phyloP scores from a whole-genome alignment of 1,140 invertebrate genomes.

The Drosophila ogumai region DNA sequence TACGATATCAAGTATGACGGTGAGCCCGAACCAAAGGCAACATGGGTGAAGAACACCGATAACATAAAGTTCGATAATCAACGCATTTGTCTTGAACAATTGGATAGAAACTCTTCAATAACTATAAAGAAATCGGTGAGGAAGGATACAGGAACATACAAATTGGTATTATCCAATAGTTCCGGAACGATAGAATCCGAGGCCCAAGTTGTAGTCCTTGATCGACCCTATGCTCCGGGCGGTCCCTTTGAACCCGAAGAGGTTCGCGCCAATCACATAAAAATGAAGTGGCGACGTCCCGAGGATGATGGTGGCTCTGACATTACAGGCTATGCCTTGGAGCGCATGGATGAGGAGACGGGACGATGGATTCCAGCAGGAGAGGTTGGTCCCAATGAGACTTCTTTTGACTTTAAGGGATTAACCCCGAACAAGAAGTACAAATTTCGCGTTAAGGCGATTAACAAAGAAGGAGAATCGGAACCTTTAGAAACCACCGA shows the following conservation, averaged over 20 bases:
- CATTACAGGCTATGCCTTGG: slow-evolving; percentile 97
- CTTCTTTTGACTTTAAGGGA: slow-evolving; percentile 94
- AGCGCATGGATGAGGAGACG: slow-evolving; percentile 98
- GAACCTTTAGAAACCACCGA: slow-evolving; percentile 97
- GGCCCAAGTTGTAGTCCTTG: slow-evolving; percentile 95
- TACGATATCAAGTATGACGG: slow-evolving; percentile 96
- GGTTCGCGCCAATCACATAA: slow-evolving; percentile 95
- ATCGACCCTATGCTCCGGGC: slow-evolving; percentile 93
- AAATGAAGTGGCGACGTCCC: slow-evolving; percentile 97
- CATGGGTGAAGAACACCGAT: slow-evolving; percentile 91
- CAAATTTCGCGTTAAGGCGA: slow-evolving; percentile 98
- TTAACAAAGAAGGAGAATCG: slow-evolving; percentile 99
- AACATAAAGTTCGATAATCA: slow-evolving; percentile 89
- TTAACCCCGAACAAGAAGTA: slow-evolving; percentile 99
- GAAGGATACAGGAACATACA: slow-evolving; percentile 96
- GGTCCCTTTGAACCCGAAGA: slow-evolving; percentile 95
- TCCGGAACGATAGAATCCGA: slow-evolving; percentile 93
- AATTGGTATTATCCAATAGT: slow-evolving; percentile 92
- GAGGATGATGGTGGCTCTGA: slow-evolving; percentile 97
- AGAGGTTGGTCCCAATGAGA: slow-evolving; percentile 93
- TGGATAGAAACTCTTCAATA: slow-evolving; percentile 95
- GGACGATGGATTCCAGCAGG: slow-evolving; percentile 96
- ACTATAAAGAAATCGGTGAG: slow-evolving; percentile 94
- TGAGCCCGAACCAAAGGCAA: slow-evolving; percentile 96
- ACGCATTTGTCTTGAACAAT: slow-evolving; percentile 94